Percentiles rank a stretch among this genome's conserved stretches.
These are phyloP conservation scores for Gymnodraco acuticeps DNA, from an alignment of 2,797 vertebrate species.

Conservation along the genomic window DNA sequence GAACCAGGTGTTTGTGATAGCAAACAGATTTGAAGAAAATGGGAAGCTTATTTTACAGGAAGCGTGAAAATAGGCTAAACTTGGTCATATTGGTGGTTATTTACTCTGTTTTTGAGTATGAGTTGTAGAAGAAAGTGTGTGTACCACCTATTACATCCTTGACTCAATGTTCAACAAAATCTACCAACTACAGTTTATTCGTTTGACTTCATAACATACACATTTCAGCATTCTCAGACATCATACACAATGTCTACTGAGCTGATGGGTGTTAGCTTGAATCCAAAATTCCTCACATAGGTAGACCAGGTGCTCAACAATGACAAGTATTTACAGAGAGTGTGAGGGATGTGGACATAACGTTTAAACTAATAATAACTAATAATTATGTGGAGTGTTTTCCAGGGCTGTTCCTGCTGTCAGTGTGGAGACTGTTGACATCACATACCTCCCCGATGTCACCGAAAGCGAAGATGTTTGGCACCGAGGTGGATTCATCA, in stretches of 20 bases:
- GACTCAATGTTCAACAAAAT: neutral
- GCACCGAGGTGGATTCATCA: constrained; percentile 89
- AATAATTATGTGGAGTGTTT: neutral
- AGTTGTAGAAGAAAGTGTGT: neutral
- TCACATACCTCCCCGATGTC: constrained; percentile 91
- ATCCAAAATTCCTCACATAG: neutral
- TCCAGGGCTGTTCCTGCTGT: neutral
- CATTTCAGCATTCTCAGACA: no score
- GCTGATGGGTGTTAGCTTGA: neutral
- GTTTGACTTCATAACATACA: no score
- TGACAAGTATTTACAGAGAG: constrained; percentile 14
- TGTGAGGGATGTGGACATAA: constrained; percentile 23
- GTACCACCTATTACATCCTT: neutral
- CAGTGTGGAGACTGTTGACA: constrained; percentile 1
- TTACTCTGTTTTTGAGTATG: neutral
- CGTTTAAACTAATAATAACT: constrained; percentile 1
- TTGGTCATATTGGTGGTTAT: neutral
- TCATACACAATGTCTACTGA: no score
- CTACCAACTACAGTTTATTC: neutral
- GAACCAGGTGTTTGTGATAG: neutral
- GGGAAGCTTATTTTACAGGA: no score
- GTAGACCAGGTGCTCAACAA: neutral
- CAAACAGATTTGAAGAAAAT: neutral
- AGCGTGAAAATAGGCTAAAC: neutral
- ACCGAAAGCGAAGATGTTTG: constrained; percentile 93